Conservation (phyloP, 2,113 vertebrate species). For the Porphyrio hochstetteri region DNA sequence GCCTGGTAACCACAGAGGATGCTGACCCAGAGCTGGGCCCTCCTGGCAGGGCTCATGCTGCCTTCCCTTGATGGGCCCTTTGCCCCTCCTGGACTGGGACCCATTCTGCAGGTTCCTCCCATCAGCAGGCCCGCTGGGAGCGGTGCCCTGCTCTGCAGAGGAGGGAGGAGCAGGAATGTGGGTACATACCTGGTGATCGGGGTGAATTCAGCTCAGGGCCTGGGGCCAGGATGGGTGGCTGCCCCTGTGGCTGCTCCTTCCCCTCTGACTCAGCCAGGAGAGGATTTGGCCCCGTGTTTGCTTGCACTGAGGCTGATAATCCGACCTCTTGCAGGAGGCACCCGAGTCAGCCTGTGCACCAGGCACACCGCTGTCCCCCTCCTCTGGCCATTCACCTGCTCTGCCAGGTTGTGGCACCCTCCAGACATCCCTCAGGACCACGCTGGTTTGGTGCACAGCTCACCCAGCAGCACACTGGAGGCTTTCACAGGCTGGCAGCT, state of each 20-base stretch:
- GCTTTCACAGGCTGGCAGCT: accelerated
- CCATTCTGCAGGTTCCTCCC: background rate
- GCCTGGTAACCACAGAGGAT: background rate
- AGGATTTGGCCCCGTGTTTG: background rate
- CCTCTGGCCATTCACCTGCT: accelerated
- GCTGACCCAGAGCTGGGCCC: background rate
- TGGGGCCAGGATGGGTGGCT: background rate
- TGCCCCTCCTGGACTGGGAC: too few species aligned
- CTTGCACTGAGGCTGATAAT: background rate
- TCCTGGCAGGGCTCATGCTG: background rate
- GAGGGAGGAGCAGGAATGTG: conserved; percentile 10
- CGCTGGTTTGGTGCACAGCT: background rate
- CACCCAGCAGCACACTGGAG: background rate
- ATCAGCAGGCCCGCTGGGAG: too few species aligned
- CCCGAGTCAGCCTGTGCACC: background rate
- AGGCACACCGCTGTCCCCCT: background rate
- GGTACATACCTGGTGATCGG: conserved; percentile 19
- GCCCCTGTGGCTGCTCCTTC: background rate
- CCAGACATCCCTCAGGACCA: accelerated
- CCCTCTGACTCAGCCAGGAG: background rate
- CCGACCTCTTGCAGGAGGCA: background rate
- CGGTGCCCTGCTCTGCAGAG: background rate
- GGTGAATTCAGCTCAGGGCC: background rate
- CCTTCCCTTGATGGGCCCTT: background rate
- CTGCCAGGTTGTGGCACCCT: background rate